Evolutionary conservation across 2,888 invertebrate species (phyloP).

Genomic region (Apotomis betuletana): DNA sequence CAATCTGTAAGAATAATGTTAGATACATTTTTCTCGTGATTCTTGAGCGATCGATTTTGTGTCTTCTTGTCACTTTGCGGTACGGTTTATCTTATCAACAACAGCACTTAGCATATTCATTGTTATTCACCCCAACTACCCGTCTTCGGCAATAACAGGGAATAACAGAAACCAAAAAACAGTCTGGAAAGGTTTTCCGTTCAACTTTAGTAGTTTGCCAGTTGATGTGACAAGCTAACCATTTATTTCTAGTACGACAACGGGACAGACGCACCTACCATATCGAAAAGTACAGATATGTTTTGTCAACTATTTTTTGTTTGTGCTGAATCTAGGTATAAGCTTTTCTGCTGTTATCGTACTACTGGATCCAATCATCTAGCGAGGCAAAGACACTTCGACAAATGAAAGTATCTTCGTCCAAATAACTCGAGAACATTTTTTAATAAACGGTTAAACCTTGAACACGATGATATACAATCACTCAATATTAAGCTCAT

Average conservation of each 20-base stretch:
- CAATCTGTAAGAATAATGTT: conserved; percentile 35
- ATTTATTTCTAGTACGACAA: too few species aligned
- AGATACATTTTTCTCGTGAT: conserved; percentile 46
- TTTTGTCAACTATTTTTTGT: too few species aligned
- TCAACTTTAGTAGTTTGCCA: background rate
- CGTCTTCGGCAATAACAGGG: conserved; percentile 10
- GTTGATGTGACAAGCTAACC: too few species aligned
- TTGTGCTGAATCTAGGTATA: too few species aligned
- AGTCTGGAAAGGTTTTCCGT: background rate
- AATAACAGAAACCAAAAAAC: conserved; percentile 19
- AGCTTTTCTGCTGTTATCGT: too few species aligned
- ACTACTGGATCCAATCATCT: too few species aligned
- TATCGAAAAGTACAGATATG: too few species aligned
- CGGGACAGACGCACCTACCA: too few species aligned
- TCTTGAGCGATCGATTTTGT: conserved; percentile 52
- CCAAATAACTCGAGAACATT: too few species aligned
- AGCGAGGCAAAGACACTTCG: too few species aligned
- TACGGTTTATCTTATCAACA: conserved; percentile 44
- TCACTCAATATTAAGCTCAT: background rate
- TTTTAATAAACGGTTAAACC: background rate
- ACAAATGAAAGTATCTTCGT: too few species aligned
- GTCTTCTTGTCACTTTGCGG: conserved; percentile 45
- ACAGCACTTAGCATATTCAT: conserved; percentile 37
- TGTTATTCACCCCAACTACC: conserved; percentile 31
- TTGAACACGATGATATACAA: background rate